A percentile compares a stretch with the other conserved stretches of the same genome.
Conservation (phyloP, 2,113 vertebrate species). For the Onychostruthus taczanowskii region DNA sequence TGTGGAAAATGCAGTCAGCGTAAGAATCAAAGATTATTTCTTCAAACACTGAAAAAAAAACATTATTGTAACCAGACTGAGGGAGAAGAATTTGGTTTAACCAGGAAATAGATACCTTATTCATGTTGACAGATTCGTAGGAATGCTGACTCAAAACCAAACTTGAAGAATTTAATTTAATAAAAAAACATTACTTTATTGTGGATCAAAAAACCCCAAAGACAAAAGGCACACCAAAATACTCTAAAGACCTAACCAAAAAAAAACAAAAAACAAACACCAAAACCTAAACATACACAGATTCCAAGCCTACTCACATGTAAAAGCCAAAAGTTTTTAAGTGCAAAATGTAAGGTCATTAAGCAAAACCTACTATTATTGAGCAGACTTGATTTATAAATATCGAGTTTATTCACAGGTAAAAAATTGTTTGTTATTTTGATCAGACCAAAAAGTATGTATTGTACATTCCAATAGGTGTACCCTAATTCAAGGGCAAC, state of each 20-base stretch:
- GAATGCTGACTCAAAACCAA: not conserved
- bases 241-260: fast-evolving
- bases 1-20: not conserved
- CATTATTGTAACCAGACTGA: not conserved
- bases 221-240: not conserved
- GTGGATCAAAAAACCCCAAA: fast-evolving
- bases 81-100: not conserved
- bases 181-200: not conserved
- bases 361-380: not conserved
- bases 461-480: not conserved
- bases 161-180: not conserved
- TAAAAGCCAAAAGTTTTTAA: not conserved
- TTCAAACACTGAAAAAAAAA: not conserved
- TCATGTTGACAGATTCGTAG: not conserved
- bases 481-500: fast-evolving
- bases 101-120: not conserved
- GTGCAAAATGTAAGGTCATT: not conserved
- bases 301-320: not conserved
- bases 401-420: not conserved
- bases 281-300: not conserved
- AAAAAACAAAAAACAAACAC: not conserved
- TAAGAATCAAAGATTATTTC: not conserved
- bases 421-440: not conserved
- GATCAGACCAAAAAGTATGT: not conserved
- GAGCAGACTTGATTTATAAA: not conserved